Conservation (phyloP, 2,888 invertebrate species). For the Bellardia pandia region DNA sequence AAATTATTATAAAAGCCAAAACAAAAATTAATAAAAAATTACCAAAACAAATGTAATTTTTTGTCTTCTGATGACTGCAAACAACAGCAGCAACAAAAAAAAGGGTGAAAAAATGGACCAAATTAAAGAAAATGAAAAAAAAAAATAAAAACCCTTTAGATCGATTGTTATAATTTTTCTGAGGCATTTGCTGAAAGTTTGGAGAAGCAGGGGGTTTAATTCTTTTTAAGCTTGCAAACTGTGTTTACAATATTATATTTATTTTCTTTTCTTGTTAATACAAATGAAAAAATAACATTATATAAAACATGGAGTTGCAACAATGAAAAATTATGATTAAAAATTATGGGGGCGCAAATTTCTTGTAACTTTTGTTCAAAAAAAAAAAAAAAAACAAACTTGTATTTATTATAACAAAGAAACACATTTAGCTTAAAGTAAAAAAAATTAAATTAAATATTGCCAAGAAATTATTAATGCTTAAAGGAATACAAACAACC, state of each 20-base stretch:
- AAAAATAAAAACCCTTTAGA: slow-evolving; percentile 53
- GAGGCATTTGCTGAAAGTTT: slow-evolving; percentile 17
- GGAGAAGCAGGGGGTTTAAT: background rate
- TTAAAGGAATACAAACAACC: slow-evolving; percentile 61
- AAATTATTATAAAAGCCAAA: slow-evolving; percentile 36
- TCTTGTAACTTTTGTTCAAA: background rate
- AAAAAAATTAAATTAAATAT: slow-evolving; percentile 70
- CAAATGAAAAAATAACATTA: slow-evolving; percentile 74
- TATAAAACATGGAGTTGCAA: slow-evolving; percentile 42
- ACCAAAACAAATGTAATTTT: slow-evolving; percentile 59
- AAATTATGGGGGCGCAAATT: slow-evolving; percentile 55
- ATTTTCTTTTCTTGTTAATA: slow-evolving; percentile 14
- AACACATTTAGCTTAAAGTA: slow-evolving; percentile 16
- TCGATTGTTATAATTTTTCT: slow-evolving; percentile 63
- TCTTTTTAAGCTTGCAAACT: slow-evolving; percentile 23
- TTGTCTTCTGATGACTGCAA: background rate
- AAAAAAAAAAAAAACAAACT: slow-evolving; percentile 6
- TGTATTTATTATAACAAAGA: slow-evolving; percentile 19
- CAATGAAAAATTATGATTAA: slow-evolving; percentile 73
- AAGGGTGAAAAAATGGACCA: slow-evolving; percentile 37
- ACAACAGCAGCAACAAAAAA: slow-evolving; percentile 3
- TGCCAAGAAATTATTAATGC: slow-evolving; percentile 70
- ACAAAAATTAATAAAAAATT: slow-evolving; percentile 44
- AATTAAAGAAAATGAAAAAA: slow-evolving; percentile 29
- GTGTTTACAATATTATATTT: slow-evolving; percentile 36